These are phyloP conservation scores for Tipula lateralis DNA, from an alignment of 2,888 invertebrate genomes.

Conservation along the genomic window DNA sequence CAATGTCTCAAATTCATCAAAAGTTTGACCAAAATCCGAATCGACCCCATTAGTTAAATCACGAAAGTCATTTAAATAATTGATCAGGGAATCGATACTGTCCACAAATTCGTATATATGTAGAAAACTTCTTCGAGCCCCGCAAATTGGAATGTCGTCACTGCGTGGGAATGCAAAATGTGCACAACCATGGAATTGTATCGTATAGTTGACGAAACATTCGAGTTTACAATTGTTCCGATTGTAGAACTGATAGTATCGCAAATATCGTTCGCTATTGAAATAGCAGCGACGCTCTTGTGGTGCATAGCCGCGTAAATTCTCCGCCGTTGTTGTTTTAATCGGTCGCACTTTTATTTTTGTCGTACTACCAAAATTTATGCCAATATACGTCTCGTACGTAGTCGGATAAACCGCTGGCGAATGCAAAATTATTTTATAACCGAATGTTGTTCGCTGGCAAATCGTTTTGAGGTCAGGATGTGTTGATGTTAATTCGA, in stretches of 20 bases:
- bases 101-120: background rate
- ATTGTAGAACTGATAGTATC: background rate
- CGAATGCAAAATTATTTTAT: slow-evolving; percentile 20
- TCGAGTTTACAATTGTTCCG: background rate
- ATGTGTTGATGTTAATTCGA: background rate
- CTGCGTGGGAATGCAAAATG: background rate
- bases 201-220: background rate
- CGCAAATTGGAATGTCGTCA: background rate
- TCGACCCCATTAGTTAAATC: background rate
- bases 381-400: background rate
- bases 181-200: background rate
- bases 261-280: background rate
- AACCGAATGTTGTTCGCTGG: background rate
- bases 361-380: background rate
- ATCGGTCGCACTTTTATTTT: background rate
- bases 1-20: background rate
- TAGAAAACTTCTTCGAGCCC: background rate
- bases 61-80: background rate
- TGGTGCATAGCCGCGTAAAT: background rate
- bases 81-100: background rate
- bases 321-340: background rate
- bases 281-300: background rate
- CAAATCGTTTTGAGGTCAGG: background rate
- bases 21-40: background rate
- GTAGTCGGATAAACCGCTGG: background rate